Base-by-base conservation (phyloP, 2,888 invertebrate species). In the Melieria omissa region DNA sequence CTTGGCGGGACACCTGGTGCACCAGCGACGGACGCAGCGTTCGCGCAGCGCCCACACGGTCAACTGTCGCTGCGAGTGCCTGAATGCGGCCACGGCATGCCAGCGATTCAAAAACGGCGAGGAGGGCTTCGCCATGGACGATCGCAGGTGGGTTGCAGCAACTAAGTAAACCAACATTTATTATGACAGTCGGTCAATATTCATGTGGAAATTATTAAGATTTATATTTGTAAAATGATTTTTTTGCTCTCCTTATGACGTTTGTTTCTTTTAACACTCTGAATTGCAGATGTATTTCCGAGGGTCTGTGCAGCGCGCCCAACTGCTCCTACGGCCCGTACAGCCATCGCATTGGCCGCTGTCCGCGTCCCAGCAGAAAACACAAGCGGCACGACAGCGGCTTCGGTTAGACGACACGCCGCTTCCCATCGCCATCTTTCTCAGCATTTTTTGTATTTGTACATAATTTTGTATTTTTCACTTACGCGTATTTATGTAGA, bases 61-160 rank as follows among this genome's bases (percentile, higher is more conserved):
- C 42, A 67, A 67, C 47, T 93, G 93, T 81, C 88, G 88, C 60
- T 93, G 93, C 82, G 91, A 91, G 78, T 93, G 93, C 79, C 89
- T 89, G 76, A 58, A 68, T 46, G n/a, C 10, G 9, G 46, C 52
- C 41, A 90, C 87, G 66, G 89, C 89, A 64, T 92, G 92, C 82
- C 86, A 90, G 67, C 86, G 89, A 74, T 88, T 91, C 79, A 91
- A 91, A 80, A 88, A 89, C 74, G 93, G 93, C 71, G 90, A 89
- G 78, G 91, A 91, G 77, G 90, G 90, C 78, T 90, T 92, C 80
- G 89, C 90, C 52, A 86, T 90, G 73, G 88, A 88, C 44, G 92
- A 92, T 83, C 88, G 91, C 87, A 86, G 89, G 92, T 93, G 74
- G 79, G 81, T 73, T 66, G 47, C 10, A 47, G 7, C 12, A 1